Evolutionary conservation across 1,140 invertebrate species (phyloP).

Genomic region (Psilanteris sp.): DNA sequence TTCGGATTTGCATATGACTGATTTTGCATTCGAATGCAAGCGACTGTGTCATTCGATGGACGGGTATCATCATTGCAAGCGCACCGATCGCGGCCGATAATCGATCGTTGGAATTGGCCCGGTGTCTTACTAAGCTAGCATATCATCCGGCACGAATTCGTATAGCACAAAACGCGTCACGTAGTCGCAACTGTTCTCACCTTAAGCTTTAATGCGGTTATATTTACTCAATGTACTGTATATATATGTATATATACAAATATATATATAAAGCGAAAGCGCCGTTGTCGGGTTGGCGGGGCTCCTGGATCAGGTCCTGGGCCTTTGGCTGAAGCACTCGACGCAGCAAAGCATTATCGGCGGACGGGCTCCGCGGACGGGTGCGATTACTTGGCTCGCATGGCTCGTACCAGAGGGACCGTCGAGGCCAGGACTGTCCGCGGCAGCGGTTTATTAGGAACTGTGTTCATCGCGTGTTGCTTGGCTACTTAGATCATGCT

Average conservation of each 20-base stretch:
- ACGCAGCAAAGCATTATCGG: slow-evolving; percentile 2
- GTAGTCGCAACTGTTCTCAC: slow-evolving; percentile 14
- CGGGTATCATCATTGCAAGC: too few species aligned
- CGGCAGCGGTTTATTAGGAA: slow-evolving; percentile 70
- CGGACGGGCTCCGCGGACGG: background rate
- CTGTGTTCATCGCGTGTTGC: slow-evolving; percentile 76
- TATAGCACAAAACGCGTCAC: background rate
- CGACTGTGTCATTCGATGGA: too few species aligned
- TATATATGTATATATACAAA: slow-evolving; percentile 12
- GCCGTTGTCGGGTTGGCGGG: too few species aligned
- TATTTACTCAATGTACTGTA: slow-evolving; percentile 6
- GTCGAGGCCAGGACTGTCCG: slow-evolving; percentile 57
- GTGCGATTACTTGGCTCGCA: background rate
- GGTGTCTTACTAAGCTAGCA: slow-evolving; percentile 2
- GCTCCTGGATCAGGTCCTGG: background rate
- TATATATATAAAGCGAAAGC: too few species aligned
- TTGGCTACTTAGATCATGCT: slow-evolving; percentile 71
- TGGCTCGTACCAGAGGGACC: background rate
- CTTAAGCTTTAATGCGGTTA: slow-evolving; percentile 32
- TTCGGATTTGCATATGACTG: too few species aligned
- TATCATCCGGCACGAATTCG: slow-evolving; percentile 3
- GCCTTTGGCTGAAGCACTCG: background rate
- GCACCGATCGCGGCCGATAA: too few species aligned
- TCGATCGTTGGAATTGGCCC: too few species aligned
- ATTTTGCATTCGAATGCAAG: too few species aligned